These are phyloP conservation scores for Dascyllus trimaculatus DNA, from an alignment of 2,113 vertebrate species.

Conservation along the genomic window DNA sequence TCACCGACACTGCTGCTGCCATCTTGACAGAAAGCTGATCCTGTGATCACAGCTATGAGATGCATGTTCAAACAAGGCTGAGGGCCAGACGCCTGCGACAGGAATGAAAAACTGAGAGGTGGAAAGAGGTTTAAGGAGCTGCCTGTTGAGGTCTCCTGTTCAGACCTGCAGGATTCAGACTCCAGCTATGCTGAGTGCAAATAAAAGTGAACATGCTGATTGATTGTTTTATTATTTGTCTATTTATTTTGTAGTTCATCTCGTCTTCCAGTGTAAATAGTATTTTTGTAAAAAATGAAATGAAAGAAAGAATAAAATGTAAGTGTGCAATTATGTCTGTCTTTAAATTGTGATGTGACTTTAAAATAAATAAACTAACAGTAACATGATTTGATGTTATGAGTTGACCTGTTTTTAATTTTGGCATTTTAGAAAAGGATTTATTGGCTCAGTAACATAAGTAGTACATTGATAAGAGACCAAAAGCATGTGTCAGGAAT, in stretches of 20 bases:
- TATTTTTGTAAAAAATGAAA: conserved; percentile 81
- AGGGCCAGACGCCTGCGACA: conserved; percentile 18
- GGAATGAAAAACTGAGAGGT: background rate
- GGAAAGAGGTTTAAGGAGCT: background rate
- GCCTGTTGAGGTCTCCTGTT: background rate
- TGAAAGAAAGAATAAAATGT: conserved; percentile 35
- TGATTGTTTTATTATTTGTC: conserved; percentile 46
- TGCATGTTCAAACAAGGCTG: conserved; percentile 55
- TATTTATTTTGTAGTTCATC: conserved; percentile 85
- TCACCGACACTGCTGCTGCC: background rate
- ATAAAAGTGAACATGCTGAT: conserved; percentile 21
- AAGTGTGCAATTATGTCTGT: conserved; percentile 72
- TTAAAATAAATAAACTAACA: conserved; percentile 66
- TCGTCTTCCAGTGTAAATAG: conserved; percentile 70
- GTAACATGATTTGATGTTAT: background rate
- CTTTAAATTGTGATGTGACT: conserved; percentile 67
- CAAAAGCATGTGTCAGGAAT: background rate
- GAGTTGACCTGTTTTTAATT: no score
- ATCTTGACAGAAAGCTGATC: conserved; percentile 16
- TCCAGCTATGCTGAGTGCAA: conserved; percentile 19
- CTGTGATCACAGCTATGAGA: conserved; percentile 12
- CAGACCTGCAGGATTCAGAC: conserved; percentile 17
- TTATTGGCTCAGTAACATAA: background rate
- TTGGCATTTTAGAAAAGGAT: no score
- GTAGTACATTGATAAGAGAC: no score